A percentile compares a stretch with the other conserved stretches of the same genome.
Conservation (phyloP, 1,140 invertebrate species). For the Caerostris darwini region DNA sequence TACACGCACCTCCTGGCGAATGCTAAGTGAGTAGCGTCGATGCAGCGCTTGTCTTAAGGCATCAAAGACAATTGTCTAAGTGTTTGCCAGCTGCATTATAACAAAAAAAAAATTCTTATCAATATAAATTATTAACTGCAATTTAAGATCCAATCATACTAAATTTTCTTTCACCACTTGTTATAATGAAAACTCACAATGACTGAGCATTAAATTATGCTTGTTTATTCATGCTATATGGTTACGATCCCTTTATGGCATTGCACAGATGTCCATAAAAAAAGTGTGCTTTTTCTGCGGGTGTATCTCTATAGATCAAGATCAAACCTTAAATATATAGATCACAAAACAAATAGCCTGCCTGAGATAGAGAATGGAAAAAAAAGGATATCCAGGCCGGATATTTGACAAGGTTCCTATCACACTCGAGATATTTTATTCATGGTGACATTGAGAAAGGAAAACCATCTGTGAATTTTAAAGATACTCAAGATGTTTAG, state of each 20-base stretch:
- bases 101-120: too few relatives aligned
- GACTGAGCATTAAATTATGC: too few relatives aligned
- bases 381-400: not conserved
- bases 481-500: not conserved
- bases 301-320: not conserved
- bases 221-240: not conserved
- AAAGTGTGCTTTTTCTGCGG: not conserved
- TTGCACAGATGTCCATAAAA: not conserved
- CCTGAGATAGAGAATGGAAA: not conserved
- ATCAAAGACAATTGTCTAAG: too few relatives aligned
- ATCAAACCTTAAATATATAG: not conserved
- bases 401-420: slow-evolving; percentile 7
- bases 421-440: not conserved
- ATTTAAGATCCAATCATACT: too few relatives aligned
- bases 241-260: not conserved
- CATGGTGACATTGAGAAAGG: not conserved
- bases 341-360: not conserved
- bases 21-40: too few relatives aligned
- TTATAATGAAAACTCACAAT: too few relatives aligned
- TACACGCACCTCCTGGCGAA: too few relatives aligned
- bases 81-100: too few relatives aligned
- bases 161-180: too few relatives aligned
- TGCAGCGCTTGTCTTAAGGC: too few relatives aligned
- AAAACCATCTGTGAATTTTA: not conserved
- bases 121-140: too few relatives aligned